phyloP scores from a whole-genome alignment of 1,140 invertebrate species.

The Calephelis nemesis region DNA sequence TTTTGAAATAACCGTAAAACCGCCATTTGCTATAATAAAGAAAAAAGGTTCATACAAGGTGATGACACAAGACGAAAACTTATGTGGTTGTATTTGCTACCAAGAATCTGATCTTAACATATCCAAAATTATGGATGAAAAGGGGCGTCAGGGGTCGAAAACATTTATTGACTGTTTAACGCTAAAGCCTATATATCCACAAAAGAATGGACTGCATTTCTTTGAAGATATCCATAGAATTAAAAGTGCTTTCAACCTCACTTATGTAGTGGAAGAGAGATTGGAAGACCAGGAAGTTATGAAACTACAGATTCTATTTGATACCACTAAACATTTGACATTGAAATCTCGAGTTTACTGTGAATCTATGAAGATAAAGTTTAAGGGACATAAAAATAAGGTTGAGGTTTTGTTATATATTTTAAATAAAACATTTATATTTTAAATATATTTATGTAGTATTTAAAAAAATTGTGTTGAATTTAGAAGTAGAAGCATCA shows the following conservation, averaged over 20 bases:
- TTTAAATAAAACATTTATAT: too few species aligned
- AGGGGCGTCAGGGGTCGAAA: slow-evolving; percentile 42
- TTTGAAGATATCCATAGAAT: slow-evolving; percentile 71
- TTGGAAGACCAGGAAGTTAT: slow-evolving; percentile 67
- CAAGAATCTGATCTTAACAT: slow-evolving; percentile 58
- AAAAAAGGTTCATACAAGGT: slow-evolving; percentile 58
- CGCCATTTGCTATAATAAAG: slow-evolving; percentile 64
- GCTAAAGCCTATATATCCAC: slow-evolving; percentile 49
- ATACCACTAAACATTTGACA: slow-evolving; percentile 60
- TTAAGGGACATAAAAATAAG: slow-evolving; percentile 70
- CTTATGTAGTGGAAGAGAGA: slow-evolving; percentile 50
- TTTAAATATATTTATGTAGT: too few species aligned
- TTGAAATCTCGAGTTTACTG: slow-evolving; percentile 62
- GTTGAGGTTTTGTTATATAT: slow-evolving; percentile 31
- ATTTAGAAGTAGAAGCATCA: too few species aligned
- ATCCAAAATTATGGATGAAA: slow-evolving; percentile 41
- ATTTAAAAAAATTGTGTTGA: too few species aligned
- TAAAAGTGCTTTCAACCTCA: slow-evolving; percentile 61
- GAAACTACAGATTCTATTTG: slow-evolving; percentile 67
- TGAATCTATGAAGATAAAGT: slow-evolving; percentile 62
- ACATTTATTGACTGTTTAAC: slow-evolving; percentile 63
- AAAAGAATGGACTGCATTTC: slow-evolving; percentile 53
- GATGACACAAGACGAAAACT: slow-evolving; percentile 43
- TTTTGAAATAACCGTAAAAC: slow-evolving; percentile 58
- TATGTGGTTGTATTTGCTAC: slow-evolving; percentile 63